These are phyloP conservation scores for Nanger granti DNA, from an alignment of 2,113 vertebrate genomes.

Conservation along the genomic window DNA sequence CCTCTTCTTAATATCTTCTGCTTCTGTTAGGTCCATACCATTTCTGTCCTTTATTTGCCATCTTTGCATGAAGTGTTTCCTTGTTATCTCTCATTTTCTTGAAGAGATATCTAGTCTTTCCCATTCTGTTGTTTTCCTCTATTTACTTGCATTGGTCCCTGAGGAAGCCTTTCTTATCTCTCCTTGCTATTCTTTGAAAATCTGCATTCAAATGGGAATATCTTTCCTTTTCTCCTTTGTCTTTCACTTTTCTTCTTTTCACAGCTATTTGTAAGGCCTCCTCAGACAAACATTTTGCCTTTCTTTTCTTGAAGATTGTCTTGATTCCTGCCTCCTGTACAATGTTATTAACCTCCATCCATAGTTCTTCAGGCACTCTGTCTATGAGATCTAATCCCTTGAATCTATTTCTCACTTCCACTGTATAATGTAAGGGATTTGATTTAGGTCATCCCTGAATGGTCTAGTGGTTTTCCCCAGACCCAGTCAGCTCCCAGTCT, in stretches of 20 bases:
- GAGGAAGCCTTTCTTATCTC: neutral
- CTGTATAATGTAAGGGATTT: neutral
- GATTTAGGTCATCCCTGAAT: neutral
- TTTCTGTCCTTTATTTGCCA: neutral
- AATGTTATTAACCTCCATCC: neutral
- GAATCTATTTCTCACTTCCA: neutral
- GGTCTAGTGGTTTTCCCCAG: neutral
- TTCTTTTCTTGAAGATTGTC: neutral
- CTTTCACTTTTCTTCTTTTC: neutral
- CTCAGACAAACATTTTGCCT: neutral
- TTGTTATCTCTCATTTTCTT: neutral
- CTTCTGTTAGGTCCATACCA: neutral
- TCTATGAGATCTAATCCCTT: neutral
- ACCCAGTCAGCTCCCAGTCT: accelerated
- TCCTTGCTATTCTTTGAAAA: neutral
- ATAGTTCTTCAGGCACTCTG: neutral
- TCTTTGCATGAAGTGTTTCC: neutral
- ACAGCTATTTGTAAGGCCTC: neutral
- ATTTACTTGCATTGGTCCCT: neutral
- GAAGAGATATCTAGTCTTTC: neutral
- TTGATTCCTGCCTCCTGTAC: neutral
- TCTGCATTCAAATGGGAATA: neutral
- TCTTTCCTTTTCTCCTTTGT: neutral
- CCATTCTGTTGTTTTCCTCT: neutral
- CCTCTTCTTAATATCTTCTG: neutral